phyloP scores from a whole-genome alignment of 2,113 vertebrate species.

The Nycticryphes semicollaris region DNA sequence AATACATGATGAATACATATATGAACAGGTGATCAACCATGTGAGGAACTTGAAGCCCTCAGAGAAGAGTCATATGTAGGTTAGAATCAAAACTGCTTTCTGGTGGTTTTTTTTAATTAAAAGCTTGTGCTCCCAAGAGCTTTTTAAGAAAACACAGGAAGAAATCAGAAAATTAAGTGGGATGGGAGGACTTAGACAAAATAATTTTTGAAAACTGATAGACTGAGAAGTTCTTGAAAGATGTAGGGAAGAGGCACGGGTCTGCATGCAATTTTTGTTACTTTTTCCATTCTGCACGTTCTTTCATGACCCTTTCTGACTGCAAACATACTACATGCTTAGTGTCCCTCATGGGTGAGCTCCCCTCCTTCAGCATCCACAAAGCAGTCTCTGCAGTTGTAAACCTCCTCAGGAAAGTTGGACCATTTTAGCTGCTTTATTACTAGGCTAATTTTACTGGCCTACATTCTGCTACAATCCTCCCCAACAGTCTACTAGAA shows the following conservation, averaged over 20 bases:
- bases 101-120: neutral
- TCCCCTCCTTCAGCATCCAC: neutral
- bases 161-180: neutral
- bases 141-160: neutral
- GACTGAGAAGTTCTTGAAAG: neutral
- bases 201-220: neutral
- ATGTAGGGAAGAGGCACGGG: neutral
- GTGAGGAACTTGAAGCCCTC: neutral
- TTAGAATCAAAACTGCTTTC: neutral
- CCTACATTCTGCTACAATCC: neutral
- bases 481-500: neutral
- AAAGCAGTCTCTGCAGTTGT: neutral
- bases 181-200: neutral
- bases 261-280: neutral
- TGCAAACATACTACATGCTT: neutral
- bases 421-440: neutral
- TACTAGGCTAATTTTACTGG: neutral
- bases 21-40: neutral
- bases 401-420: neutral
- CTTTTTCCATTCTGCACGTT: neutral
- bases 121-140: neutral
- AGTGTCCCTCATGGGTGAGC: neutral
- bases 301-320: neutral
- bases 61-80: neutral
- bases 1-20: neutral